Evolutionary conservation across 2,113 vertebrate species (phyloP), one percentile per base, ranked within the genome.

Genomic region (Ia io): DNA sequence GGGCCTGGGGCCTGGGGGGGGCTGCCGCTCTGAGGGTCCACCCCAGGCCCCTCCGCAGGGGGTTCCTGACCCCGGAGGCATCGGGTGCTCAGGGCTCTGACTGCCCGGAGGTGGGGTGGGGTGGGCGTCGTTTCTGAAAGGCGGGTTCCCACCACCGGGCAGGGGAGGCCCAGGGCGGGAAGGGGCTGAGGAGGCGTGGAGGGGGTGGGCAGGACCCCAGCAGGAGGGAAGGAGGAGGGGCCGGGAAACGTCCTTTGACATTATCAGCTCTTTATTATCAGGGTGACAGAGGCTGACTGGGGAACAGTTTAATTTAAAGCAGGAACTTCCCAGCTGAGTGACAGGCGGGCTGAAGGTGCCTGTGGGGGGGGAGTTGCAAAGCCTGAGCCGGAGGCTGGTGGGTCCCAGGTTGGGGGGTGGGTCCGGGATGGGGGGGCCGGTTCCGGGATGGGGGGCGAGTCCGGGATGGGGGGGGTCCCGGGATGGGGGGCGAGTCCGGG

Each of bases 181-280:
- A 35, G 6, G 40, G 79, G 32, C 28, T 2, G 16, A 53, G 37
- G 22, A 2, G 9, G 35, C 9, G 18, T 9, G 10, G 22, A 35
- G 47, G 14, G 49, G 69, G 30, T n/a, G 30, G 28, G 37, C 51
- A 42, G 67, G 20, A 6, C 51, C 65, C 35, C 49, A 16, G 3
- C 3, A 32, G 74, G 10, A 22, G 5, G 7, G 18, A 10, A 44
- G 65, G 14, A 7, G 5, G 18, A 63, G 1, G 5, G 35, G 6
- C 30, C 20, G 0, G 1, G 35, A n/a, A 12, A 10, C 0, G 0
- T 14, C 12, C 25, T 35, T 59, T 8, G 5, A 35, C 5, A 0
- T 11, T 6, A 0, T 11, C 9, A 40, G 51, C 65, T 42, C 37
- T 59, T 51, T 16, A 56, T 32, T 10, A 5, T 4, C 6, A 1